These are phyloP conservation scores for Mallotus villosus DNA, from an alignment of 2,797 vertebrate genomes.

Conservation along the genomic window DNA sequence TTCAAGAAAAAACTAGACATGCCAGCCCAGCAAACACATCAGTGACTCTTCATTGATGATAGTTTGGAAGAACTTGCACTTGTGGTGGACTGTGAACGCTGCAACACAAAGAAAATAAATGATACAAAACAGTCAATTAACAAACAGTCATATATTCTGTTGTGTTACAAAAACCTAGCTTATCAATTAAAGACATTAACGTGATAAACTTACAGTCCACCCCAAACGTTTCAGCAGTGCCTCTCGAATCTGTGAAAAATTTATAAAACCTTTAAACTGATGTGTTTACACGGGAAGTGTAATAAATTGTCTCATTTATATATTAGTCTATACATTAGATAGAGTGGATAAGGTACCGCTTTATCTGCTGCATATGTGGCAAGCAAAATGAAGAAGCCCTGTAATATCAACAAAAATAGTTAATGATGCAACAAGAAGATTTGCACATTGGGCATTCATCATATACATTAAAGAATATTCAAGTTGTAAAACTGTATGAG, in stretches of 20 bases:
- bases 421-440: not conserved
- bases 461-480: not conserved
- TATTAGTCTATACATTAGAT: not conserved
- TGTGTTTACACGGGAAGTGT: not conserved
- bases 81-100: slow-evolving; percentile 32
- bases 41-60: slow-evolving; percentile 29
- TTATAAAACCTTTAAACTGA: not conserved
- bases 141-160: not conserved
- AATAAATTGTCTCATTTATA: not conserved
- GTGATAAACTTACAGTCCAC: slow-evolving; percentile 47
- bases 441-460: not conserved
- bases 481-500: not conserved
- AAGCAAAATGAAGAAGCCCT: slow-evolving; percentile 79
- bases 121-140: not conserved
- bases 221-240: slow-evolving; percentile 46
- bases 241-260: slow-evolving; percentile 62
- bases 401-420: slow-evolving; percentile 33
- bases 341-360: slow-evolving; percentile 58
- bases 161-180: not conserved
- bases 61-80: slow-evolving; percentile 35
- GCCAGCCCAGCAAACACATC: not conserved
- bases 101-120: slow-evolving; percentile 22
- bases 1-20: not conserved
- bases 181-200: not conserved
- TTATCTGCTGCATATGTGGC: slow-evolving; percentile 70